Conservation (phyloP, 92 coral and sea anemone genomes). For the Siderastrea siderea region DNA sequence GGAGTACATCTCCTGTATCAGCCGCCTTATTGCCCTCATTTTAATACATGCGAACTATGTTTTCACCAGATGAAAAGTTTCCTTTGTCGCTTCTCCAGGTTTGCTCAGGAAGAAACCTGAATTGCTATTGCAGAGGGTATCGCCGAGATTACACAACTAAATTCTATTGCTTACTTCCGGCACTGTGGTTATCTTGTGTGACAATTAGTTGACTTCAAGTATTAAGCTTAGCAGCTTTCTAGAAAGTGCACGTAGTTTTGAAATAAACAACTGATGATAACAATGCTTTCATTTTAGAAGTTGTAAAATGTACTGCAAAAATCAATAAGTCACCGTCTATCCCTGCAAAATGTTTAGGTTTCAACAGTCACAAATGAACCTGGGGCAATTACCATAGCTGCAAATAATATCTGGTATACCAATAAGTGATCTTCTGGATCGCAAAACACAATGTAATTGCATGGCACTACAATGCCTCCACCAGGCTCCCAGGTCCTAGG, state of each 20-base stretch:
- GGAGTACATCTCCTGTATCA: no score
- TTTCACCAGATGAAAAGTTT: conserved; percentile 30
- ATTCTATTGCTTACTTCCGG: no score
- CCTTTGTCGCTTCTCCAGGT: conserved; percentile 5
- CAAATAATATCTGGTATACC: conserved; percentile 11
- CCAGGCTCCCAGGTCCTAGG: conserved; percentile 26
- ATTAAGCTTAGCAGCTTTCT: background rate
- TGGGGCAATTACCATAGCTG: conserved; percentile 23
- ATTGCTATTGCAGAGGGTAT: conserved; percentile 8
- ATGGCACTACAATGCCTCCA: conserved; percentile 41
- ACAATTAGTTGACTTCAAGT: no score
- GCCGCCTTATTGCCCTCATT: no score
- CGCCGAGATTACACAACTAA: background rate
- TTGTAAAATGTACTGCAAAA: background rate
- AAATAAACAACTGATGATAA: background rate
- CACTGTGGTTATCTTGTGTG: no score
- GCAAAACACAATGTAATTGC: background rate
- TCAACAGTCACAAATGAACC: conserved; percentile 16
- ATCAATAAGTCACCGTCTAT: background rate
- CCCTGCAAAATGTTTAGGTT: conserved; percentile 11
- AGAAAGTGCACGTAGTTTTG: background rate
- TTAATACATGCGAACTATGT: conserved; percentile 41
- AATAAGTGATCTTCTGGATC: conserved; percentile 27
- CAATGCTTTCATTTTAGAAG: background rate
- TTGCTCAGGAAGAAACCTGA: background rate